Conservation (phyloP, 2,113 vertebrate genomes). For the Ailurus styani region DNA sequence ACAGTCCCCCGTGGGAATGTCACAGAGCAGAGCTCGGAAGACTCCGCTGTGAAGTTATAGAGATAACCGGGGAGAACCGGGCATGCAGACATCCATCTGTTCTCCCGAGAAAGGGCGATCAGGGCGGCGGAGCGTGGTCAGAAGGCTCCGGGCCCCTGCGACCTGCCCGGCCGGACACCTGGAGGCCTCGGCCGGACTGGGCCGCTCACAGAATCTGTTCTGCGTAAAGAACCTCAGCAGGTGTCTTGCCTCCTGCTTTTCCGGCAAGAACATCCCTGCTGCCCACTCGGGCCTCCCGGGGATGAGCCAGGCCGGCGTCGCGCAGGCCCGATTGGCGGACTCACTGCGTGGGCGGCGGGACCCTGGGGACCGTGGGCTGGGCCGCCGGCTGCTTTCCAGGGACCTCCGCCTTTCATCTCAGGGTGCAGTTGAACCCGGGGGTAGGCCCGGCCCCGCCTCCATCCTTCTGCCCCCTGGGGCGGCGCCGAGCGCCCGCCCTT, state of each 20-base stretch:
- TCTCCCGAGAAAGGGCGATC: accelerated
- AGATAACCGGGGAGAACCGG: not conserved
- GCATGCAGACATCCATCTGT: not conserved
- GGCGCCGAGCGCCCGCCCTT: too few species aligned
- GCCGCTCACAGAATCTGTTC: accelerated
- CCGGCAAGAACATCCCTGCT: accelerated
- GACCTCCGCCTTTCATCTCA: not conserved
- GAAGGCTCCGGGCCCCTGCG: not conserved
- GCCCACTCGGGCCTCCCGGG: not conserved
- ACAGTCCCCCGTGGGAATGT: accelerated
- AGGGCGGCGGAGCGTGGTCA: accelerated
- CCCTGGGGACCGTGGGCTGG: not conserved
- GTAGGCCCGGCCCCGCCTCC: not conserved
- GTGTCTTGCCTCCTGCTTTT: not conserved
- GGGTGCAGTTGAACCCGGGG: not conserved
- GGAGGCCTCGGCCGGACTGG: not conserved
- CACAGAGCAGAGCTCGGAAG: not conserved
- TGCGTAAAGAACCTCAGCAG: not conserved
- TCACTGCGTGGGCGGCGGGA: not conserved
- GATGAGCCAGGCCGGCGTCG: not conserved
- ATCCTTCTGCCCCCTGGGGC: not conserved
- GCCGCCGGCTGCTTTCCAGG: not conserved
- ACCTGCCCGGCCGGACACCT: too few species aligned
- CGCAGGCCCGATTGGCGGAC: too few species aligned
- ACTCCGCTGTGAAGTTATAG: accelerated